Evolutionary conservation across 2,797 vertebrate genomes (phyloP), one percentile per base, ranked within the genome.

Genomic region (Typhlichthys subterraneus): DNA sequence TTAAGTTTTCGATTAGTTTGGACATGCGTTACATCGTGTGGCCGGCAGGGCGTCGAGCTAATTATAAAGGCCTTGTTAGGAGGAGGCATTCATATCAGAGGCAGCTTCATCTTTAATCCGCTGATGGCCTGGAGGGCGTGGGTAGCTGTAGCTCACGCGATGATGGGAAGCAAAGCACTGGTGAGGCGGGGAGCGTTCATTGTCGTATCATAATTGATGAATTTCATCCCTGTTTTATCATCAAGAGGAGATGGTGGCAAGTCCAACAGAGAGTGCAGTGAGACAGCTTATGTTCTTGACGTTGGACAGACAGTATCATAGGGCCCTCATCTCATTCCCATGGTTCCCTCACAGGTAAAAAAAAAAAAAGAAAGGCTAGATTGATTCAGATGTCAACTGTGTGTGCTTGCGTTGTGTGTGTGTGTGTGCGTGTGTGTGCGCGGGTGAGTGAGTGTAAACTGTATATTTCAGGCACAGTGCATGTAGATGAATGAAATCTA

Each of bases 401-500:
- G 31, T 57, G 64, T 46, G 23, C 23, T 23, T 23, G 23, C 23
- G 3, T 23, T 23, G 23, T 0, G 23, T 23, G 23, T 23, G 23
- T 0, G 23, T 0, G 55, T 46, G 61, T 65, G 81, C 75, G 85
- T 69, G 80, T 67, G 50, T 69, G 79, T 87, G 77, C 72, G 73
- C 73, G 49, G 54, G 79, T 33, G 60, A 59, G 82, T 58, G 60
- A 57, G 58, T 50, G 45, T 45, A 17, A 5, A 82, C 74, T 83
- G 33, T 85, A 63, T 58, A 68, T 69, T 79, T 72, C 64, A 74
- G 76, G 64, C 65, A 69, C 63, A n/a, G 64, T 81, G 85, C 79
- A 84, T 85, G 86, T 72, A 73, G 79, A 87, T 90, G 88, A 87
- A 87, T 83, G 82, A 74, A 88, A 75, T 62, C 59, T 73, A 80